Percentiles rank a stretch among this genome's conserved stretches.
Conservation (phyloP, 2,888 invertebrate genomes). For the Polyommatus icarus region DNA sequence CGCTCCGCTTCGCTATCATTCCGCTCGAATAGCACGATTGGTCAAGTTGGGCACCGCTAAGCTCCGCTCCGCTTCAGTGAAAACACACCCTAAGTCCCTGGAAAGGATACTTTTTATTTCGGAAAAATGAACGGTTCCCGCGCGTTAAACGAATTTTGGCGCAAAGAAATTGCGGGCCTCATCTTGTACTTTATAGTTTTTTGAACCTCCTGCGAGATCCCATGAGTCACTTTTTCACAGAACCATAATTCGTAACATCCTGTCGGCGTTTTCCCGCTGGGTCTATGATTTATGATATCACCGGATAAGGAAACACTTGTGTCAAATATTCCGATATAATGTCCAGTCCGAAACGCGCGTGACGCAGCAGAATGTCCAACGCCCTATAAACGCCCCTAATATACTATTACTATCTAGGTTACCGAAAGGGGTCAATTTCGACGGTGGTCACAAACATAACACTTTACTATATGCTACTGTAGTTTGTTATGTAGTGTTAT, state of each 20-base stretch:
- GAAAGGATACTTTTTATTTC: too few species aligned
- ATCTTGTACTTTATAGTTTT: too few species aligned
- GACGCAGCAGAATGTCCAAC: conserved; percentile 8
- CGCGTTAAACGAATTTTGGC: too few species aligned
- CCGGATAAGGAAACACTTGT: conserved; percentile 20
- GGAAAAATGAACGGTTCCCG: too few species aligned
- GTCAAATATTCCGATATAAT: conserved; percentile 18
- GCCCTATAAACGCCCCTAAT: conserved; percentile 8
- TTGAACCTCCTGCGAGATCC: neutral
- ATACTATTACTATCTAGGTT: conserved; percentile 13
- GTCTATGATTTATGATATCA: neutral
- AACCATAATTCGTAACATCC: neutral
- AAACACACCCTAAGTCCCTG: too few species aligned
- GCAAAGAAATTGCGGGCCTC: too few species aligned
- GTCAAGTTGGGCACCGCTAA: too few species aligned
- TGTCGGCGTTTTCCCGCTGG: neutral
- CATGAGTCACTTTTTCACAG: neutral
- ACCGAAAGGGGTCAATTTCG: conserved; percentile 1
- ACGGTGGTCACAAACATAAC: neutral
- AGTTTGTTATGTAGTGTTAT: neutral
- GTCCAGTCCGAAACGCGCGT: conserved; percentile 1
- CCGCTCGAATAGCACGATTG: too few species aligned
- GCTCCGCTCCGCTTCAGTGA: too few species aligned
- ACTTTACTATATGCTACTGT: neutral
- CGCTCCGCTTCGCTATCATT: too few species aligned